Evolutionary conservation across 2,113 vertebrate species (phyloP).

Genomic region (Anguilla japonica): DNA sequence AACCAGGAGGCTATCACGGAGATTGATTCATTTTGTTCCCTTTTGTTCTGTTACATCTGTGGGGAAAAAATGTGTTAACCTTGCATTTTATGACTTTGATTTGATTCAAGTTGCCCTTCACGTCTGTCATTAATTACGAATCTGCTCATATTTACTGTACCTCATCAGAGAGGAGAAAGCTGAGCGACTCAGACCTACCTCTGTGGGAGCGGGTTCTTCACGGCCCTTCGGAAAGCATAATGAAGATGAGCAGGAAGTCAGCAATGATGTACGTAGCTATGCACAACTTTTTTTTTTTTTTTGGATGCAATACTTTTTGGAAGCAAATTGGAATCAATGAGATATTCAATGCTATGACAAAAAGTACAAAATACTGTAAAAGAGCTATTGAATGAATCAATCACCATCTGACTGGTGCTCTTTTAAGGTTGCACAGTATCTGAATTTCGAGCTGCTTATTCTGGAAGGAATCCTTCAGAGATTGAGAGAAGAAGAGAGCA

Average conservation of each 20-base stretch:
- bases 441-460: constrained; percentile 82
- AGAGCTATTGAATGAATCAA: background rate
- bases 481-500: constrained; percentile 79
- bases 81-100: no score
- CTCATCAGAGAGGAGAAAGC: constrained; percentile 78
- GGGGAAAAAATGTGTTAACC: no score
- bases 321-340: no score
- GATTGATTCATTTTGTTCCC: no score
- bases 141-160: background rate
- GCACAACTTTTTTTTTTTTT: no score
- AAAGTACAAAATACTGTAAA: background rate
- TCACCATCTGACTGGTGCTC: background rate
- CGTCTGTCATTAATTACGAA: no score
- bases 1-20: no score
- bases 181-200: constrained; percentile 76
- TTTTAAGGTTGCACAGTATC: constrained; percentile 86
- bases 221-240: constrained; percentile 83
- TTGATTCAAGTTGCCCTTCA: no score
- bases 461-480: constrained; percentile 80
- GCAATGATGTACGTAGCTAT: constrained; percentile 80
- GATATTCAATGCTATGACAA: background rate
- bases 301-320: background rate
- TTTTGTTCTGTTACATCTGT: no score
- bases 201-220: constrained; percentile 86
- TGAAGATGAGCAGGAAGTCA: constrained; percentile 86